Evolutionary conservation across 2,797 vertebrate genomes (phyloP).

Genomic region (Gadopsis marmoratus): DNA sequence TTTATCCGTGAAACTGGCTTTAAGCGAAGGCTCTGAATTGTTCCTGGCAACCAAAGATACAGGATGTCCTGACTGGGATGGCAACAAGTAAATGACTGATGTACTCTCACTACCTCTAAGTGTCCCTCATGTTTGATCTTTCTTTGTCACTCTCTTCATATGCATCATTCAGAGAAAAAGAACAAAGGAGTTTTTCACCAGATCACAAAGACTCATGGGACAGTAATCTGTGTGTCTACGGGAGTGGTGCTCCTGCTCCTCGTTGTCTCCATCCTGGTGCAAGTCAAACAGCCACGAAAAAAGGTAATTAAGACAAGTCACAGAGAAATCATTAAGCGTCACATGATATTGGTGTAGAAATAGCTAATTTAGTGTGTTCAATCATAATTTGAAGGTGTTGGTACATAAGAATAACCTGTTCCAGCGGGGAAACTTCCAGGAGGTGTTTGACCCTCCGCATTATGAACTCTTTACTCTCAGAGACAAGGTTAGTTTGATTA

Average conservation of each 20-base stretch:
- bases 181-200: slow-evolving; percentile 89
- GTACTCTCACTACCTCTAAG: slow-evolving; percentile 12
- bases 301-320: slow-evolving; percentile 83
- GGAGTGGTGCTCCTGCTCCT: slow-evolving; percentile 94
- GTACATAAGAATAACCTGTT: slow-evolving; percentile 80
- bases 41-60: slow-evolving; percentile 41
- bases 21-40: slow-evolving; percentile 31
- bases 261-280: slow-evolving; percentile 92
- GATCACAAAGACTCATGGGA: slow-evolving; percentile 93
- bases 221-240: slow-evolving; percentile 91
- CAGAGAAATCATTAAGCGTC: background rate
- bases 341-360: background rate
- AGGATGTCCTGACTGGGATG: slow-evolving; percentile 9
- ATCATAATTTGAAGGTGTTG: slow-evolving; percentile 74
- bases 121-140: slow-evolving; percentile 5
- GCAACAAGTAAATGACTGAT: slow-evolving; percentile 28
- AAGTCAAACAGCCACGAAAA: slow-evolving; percentile 95
- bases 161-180: slow-evolving; percentile 88
- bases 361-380: background rate
- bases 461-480: slow-evolving; percentile 94
- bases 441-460: slow-evolving; percentile 93
- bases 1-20: slow-evolving; percentile 38
- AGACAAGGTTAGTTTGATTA: slow-evolving; percentile 80
- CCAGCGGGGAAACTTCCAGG: slow-evolving; percentile 90
- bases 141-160: slow-evolving; percentile 27